Evolutionary conservation across 37 sponge, comb jelly and placozoan species (phyloP), one percentile per base, ranked within the genome.

Genomic region (Aplysina aerophoba): DNA sequence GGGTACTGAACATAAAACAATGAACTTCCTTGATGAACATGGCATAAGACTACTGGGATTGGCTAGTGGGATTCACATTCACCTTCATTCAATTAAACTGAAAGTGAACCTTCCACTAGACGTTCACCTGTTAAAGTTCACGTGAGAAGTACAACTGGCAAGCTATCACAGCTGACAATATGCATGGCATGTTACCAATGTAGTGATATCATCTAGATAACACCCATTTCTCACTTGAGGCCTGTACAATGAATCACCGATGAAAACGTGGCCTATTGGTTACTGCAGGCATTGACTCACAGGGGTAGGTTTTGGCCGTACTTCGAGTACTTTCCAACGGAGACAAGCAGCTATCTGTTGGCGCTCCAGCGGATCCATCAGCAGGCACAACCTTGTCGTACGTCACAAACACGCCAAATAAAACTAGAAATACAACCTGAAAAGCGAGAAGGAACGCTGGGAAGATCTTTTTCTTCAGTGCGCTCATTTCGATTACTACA

Each of bases 321-420:
- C 21, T 22, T 38, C 54, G 33, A 12, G 84, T 60, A 22, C 62
- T 59, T 16, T 66, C 64, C 55, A 83, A 44, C 40, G n/a, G 16
- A 2, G 58, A 61, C 2, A 21, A 17, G 37, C 36, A 61, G 28
- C 58, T 60, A 19, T 61, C 34, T 8, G 84, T 41, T 41, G 39
- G 28, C 3, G 14, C 2, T 36, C 16, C 33, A 36, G 33, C 36
- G 82, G 50, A 44, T 44, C 50, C 50, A 44, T 44, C 50, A 44
- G 3, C 55, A 2, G 81, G 59, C 19, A 59, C 33, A 6, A 86
- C 86, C 22, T 22, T 80, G 50, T 90, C 95, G 61, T 93, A 96
- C n/a, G 57, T 37, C 31, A 87, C 95, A 37, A 95, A 80, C 4
- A 95, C 33, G 25, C 94, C 96, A 55, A 90, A 95, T 0, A 95